Conservation (phyloP, 2,888 invertebrate genomes). For the Augiades crinisus region DNA sequence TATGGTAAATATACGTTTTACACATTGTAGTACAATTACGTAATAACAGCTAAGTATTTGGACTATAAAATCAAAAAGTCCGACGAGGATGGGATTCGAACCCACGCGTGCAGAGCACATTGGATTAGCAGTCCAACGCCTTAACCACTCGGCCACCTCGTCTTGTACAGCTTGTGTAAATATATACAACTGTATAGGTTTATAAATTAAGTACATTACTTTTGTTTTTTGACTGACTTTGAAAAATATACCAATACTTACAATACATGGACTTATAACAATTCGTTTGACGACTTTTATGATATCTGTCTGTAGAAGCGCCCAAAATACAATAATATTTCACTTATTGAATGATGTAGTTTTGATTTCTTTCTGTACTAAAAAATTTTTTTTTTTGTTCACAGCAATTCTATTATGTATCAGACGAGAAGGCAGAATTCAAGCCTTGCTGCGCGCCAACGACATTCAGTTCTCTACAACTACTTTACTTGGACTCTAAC, state of each 20-base stretch:
- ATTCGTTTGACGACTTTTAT: too few relatives aligned
- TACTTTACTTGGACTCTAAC: conserved; percentile 90
- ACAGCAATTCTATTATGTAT: conserved; percentile 86
- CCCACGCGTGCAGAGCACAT: conserved; percentile 93
- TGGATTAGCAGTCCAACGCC: conserved; percentile 94
- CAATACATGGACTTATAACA: too few relatives aligned
- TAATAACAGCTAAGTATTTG: background rate
- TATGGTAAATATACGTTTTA: too few relatives aligned
- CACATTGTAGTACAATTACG: background rate
- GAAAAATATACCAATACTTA: too few relatives aligned
- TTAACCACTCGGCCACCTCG: conserved; percentile 94
- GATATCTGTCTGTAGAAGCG: too few relatives aligned
- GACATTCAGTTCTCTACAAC: conserved; percentile 88
- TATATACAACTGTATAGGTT: too few relatives aligned
- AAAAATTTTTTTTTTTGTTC: conserved; percentile 29
- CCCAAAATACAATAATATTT: too few relatives aligned
- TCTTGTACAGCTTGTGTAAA: conserved; percentile 48
- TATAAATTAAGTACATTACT: too few relatives aligned
- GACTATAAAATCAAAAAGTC: background rate
- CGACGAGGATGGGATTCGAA: conserved; percentile 92
- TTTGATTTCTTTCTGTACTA: background rate
- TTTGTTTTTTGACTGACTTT: too few relatives aligned
- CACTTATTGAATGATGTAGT: too few relatives aligned
- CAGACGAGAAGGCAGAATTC: conserved; percentile 81
- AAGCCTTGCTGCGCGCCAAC: conserved; percentile 94